Evolutionary conservation across 2,888 invertebrate genomes (phyloP).

Genomic region (Halocaridina rubra): DNA sequence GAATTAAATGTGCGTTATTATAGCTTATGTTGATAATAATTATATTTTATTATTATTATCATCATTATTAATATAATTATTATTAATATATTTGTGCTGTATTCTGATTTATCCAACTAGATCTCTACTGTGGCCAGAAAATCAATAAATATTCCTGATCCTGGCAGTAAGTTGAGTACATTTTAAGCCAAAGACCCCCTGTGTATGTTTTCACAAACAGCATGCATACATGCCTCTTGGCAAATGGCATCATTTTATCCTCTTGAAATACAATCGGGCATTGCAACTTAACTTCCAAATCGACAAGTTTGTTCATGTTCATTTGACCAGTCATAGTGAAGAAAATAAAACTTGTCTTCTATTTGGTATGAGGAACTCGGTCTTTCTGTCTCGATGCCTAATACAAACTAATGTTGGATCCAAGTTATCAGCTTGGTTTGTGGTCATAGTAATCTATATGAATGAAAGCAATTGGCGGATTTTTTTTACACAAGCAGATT

Average conservation of each 20-base stretch:
- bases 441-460: constrained; percentile 88
- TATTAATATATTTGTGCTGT: too few species aligned
- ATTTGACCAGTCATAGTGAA: constrained; percentile 96
- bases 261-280: constrained; percentile 98
- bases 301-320: constrained; percentile 98
- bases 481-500: neutral
- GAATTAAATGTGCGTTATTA: too few species aligned
- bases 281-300: constrained; percentile 97
- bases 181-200: too few species aligned
- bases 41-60: too few species aligned
- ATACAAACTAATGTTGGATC: constrained; percentile 97
- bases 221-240: constrained; percentile 99
- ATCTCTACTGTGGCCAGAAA: too few species aligned
- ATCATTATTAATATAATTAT: too few species aligned
- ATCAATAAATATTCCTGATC: too few species aligned
- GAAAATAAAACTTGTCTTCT: constrained; percentile 89
- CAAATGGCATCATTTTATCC: constrained; percentile 99
- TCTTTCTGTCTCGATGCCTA: constrained; percentile 97
- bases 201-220: constrained; percentile 98
- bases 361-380: constrained; percentile 98
- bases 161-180: too few species aligned
- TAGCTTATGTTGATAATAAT: too few species aligned
- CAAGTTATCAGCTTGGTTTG: constrained; percentile 95
- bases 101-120: too few species aligned
- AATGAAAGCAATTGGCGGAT: neutral